These are phyloP conservation scores for Pollenia amentaria DNA, from an alignment of 2,888 invertebrate genomes.

Conservation along the genomic window DNA sequence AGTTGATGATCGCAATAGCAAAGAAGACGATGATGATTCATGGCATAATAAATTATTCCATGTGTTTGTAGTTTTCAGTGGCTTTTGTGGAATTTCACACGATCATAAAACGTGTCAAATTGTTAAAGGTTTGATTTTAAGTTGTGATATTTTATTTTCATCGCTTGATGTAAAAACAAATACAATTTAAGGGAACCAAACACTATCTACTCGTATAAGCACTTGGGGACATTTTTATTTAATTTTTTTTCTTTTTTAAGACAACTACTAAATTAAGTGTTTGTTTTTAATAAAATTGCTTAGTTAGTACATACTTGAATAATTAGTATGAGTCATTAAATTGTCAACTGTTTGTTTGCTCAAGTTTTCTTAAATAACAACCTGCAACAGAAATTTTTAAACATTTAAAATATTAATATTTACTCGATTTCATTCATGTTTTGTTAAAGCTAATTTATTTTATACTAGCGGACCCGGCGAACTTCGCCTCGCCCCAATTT, in stretches of 20 bases:
- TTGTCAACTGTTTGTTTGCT: slow-evolving; percentile 20
- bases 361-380: neutral
- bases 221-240: slow-evolving; percentile 1
- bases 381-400: no score
- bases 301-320: slow-evolving; percentile 2
- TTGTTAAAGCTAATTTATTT: no score
- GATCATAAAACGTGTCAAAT: slow-evolving; percentile 77
- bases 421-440: no score
- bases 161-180: slow-evolving; percentile 4
- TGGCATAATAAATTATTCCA: slow-evolving; percentile 34
- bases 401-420: no score
- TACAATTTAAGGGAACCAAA: slow-evolving; percentile 5
- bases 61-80: slow-evolving; percentile 75
- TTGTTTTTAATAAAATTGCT: slow-evolving; percentile 18
- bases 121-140: slow-evolving; percentile 76
- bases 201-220: neutral
- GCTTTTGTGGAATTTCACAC: slow-evolving; percentile 80
- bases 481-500: no score
- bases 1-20: neutral
- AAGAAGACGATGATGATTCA: slow-evolving; percentile 15
- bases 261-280: slow-evolving; percentile 22
- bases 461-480: no score
- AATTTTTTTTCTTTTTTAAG: neutral
- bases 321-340: slow-evolving; percentile 21
- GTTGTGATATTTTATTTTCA: slow-evolving; percentile 26